Percentiles rank a stretch among this genome's conserved stretches.
Evolutionary conservation across 2,888 invertebrate genomes (phyloP).

Genomic region (Tenodera sinensis): DNA sequence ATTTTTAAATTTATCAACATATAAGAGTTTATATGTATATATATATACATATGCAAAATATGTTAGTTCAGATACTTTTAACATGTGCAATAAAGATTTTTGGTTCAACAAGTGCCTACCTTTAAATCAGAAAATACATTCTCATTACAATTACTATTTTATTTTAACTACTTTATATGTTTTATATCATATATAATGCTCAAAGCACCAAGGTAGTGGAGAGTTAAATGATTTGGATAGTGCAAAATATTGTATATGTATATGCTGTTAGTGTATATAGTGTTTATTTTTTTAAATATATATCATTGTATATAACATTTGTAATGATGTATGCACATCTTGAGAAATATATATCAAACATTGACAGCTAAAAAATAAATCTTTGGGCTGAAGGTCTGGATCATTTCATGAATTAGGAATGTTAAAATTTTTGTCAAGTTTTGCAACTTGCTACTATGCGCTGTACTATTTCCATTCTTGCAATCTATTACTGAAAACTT

Average conservation of each 20-base stretch:
- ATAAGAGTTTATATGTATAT: neutral
- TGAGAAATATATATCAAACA: no score
- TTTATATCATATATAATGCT: neutral
- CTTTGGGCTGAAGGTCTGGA: no score
- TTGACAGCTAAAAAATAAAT: no score
- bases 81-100: neutral
- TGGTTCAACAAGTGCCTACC: neutral
- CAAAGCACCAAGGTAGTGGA: neutral
- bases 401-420: no score
- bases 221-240: neutral
- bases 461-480: no score
- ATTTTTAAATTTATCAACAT: neutral
- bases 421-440: no score
- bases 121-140: neutral
- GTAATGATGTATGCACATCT: neutral
- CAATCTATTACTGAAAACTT: no score
- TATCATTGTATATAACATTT: neutral
- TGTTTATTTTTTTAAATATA: neutral
- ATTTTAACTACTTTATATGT: neutral
- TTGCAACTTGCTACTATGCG: no score
- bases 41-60: neutral
- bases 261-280: neutral
- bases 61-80: neutral
- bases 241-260: neutral
- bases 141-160: neutral